phyloP scores from a whole-genome alignment of 1,140 invertebrate species.

The Drosophila subpulchrella region DNA sequence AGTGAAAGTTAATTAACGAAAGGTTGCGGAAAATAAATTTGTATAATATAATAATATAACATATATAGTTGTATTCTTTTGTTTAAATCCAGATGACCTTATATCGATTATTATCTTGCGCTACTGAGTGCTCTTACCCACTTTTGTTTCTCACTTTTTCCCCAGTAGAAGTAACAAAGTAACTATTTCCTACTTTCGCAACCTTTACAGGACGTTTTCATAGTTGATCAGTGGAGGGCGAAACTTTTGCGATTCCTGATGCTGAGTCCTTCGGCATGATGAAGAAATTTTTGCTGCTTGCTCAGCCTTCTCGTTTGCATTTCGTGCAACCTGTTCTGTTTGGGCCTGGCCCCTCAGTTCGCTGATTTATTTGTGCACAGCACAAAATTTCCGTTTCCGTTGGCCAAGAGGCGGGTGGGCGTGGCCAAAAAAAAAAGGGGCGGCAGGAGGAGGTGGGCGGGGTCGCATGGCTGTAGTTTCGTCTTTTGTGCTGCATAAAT shows the following conservation, averaged over 20 bases:
- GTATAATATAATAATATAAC: background rate
- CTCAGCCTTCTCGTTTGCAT: constrained; percentile 61
- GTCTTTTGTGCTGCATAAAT: constrained; percentile 78
- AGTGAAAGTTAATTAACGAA: too few relatives aligned
- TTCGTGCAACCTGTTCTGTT: constrained; percentile 65
- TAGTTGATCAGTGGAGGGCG: constrained; percentile 32
- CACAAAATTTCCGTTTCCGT: constrained; percentile 80
- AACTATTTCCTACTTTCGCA: constrained; percentile 7
- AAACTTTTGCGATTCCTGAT: constrained; percentile 36
- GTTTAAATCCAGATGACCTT: too few relatives aligned
- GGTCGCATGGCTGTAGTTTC: constrained; percentile 36
- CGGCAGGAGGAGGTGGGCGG: background rate
- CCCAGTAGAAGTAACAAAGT: background rate
- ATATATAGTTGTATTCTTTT: too few relatives aligned
- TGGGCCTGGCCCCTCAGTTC: constrained; percentile 34
- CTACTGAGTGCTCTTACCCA: background rate
- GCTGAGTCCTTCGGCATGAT: constrained; percentile 37
- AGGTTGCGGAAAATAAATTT: background rate
- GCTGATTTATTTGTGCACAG: constrained; percentile 80
- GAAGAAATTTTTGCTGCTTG: constrained; percentile 60
- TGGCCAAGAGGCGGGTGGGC: constrained; percentile 1
- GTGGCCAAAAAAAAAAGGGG: constrained; percentile 10
- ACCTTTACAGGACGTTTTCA: constrained; percentile 40
- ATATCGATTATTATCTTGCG: background rate
- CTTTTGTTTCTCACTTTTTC: background rate